Percentiles rank a stretch among this genome's conserved stretches.
phyloP scores from a whole-genome alignment of 1,140 invertebrate species.

The Macrobrachium nipponense region DNA sequence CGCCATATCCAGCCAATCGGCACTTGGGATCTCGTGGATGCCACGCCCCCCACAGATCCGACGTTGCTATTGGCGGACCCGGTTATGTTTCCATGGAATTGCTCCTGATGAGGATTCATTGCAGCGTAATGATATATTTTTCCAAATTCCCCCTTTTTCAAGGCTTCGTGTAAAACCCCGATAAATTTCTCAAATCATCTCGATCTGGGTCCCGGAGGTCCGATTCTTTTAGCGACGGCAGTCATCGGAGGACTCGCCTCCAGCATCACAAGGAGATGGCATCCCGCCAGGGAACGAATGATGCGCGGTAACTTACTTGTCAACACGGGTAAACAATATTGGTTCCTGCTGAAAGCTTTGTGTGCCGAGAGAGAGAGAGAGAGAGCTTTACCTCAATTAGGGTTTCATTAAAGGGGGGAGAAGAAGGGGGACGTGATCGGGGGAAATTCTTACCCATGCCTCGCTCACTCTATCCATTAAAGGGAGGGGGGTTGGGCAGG shows the following conservation, averaged over 20 bases:
- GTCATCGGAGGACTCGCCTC: not conserved
- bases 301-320: constrained; percentile 44
- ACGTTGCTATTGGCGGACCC: constrained; percentile 34
- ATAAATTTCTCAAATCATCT: constrained; percentile 12
- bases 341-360: not conserved
- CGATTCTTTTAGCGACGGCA: not conserved
- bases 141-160: constrained; percentile 29
- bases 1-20: constrained; percentile 8
- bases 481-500: not conserved
- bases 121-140: constrained; percentile 55
- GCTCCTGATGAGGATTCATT: constrained; percentile 59
- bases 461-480: no score
- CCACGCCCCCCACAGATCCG: constrained; percentile 18
- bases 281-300: not conserved
- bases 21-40: not conserved
- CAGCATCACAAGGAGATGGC: not conserved
- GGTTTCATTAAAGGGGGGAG: constrained; percentile 45
- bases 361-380: not conserved
- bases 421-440: constrained; percentile 18
- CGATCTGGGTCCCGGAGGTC: not conserved
- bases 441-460: not conserved
- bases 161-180: constrained; percentile 32
- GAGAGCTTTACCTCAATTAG: constrained; percentile 33
- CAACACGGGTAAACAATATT: constrained; percentile 23
- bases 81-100: constrained; percentile 54